phyloP scores from a whole-genome alignment of 2,113 vertebrate species.

The western clawed frog (Xenopus tropicalis) region UCB_Xtro_10.0 CM004449.2:59248001-59248500 shows the following conservation, averaged over 20 bases:
- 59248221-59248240: slow-evolving; percentile 1
- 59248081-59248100: no score
- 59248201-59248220: neutral
- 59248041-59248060: no score
- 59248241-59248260: neutral
- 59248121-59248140: no score
- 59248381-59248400: no score
- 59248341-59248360: neutral
- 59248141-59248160: no score
- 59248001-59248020: no score
- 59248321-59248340: neutral
- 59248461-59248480: slow-evolving; percentile 7
- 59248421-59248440: neutral
- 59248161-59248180: no score
- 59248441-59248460: slow-evolving; percentile 1
- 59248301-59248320: no score
- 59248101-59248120: no score
- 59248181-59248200: neutral
- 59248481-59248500: neutral
- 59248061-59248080: no score
- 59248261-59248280: neutral
- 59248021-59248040: no score
- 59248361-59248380: no score
- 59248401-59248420: slow-evolving; percentile 1
- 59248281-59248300: neutral